phyloP scores from a whole-genome alignment of 2,888 invertebrate species.

The Cheiracanthium punctorium region DNA sequence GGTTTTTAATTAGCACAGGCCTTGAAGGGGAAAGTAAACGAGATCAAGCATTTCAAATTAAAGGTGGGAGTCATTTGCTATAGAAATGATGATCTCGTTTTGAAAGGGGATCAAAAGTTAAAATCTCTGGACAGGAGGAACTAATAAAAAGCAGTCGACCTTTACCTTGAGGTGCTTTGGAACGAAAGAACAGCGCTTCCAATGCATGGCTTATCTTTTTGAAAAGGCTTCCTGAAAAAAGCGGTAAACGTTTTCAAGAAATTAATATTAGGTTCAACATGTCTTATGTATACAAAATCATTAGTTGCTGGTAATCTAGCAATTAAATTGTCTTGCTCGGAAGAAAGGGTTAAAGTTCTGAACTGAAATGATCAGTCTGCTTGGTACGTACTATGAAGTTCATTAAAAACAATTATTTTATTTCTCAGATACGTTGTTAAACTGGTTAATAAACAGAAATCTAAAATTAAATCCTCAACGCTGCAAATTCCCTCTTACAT shows the following conservation, averaged over 20 bases:
- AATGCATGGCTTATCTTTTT: background rate
- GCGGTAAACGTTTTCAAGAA: background rate
- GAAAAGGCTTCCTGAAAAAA: slow-evolving; percentile 10
- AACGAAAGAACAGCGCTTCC: background rate
- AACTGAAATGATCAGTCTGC: too few relatives aligned
- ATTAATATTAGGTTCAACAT: background rate
- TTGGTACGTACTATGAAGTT: too few relatives aligned
- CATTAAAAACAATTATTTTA: too few relatives aligned
- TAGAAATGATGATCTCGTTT: slow-evolving; percentile 54
- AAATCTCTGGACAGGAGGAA: slow-evolving; percentile 18
- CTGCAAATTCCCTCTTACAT: too few relatives aligned
- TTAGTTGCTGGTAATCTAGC: background rate
- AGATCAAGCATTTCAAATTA: slow-evolving; percentile 57
- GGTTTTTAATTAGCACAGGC: slow-evolving; percentile 55
- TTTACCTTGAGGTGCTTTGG: slow-evolving; percentile 26
- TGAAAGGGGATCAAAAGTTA: slow-evolving; percentile 23
- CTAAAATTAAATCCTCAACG: too few relatives aligned
- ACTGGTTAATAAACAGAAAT: too few relatives aligned
- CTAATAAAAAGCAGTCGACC: slow-evolving; percentile 15
- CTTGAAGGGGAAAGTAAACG: slow-evolving; percentile 58
- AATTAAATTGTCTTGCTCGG: background rate
- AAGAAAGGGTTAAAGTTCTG: too few relatives aligned
- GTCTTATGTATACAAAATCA: background rate
- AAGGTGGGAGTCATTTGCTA: slow-evolving; percentile 23
- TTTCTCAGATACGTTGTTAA: too few relatives aligned